phyloP scores from a whole-genome alignment of 2,113 vertebrate genomes.

The Bos taurus region ARS-UCD2.0 NC_037342.1:4902001-4902500 shows the following conservation, averaged over 20 bases:
- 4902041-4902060: conserved; percentile 23
- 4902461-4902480: not conserved
- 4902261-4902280: not conserved
- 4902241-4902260: not conserved
- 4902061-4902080: conserved; percentile 1
- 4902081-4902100: not conserved
- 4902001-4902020: conserved; percentile 1
- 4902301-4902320: not conserved
- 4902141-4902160: not conserved
- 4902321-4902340: not conserved
- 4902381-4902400: no score
- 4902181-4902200: not conserved
- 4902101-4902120: not conserved
- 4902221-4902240: not conserved
- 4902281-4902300: not conserved
- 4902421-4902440: no score
- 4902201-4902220: not conserved
- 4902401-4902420: not conserved
- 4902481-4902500: not conserved
- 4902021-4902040: conserved; percentile 40
- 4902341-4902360: not conserved
- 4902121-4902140: conserved; percentile 22
- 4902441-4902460: not conserved
- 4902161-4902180: not conserved
- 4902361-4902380: fast-evolving